Percentiles rank a stretch among this genome's conserved stretches.
Conservation (phyloP, 2,797 vertebrate genomes). For the Chromobotia macracanthus region DNA sequence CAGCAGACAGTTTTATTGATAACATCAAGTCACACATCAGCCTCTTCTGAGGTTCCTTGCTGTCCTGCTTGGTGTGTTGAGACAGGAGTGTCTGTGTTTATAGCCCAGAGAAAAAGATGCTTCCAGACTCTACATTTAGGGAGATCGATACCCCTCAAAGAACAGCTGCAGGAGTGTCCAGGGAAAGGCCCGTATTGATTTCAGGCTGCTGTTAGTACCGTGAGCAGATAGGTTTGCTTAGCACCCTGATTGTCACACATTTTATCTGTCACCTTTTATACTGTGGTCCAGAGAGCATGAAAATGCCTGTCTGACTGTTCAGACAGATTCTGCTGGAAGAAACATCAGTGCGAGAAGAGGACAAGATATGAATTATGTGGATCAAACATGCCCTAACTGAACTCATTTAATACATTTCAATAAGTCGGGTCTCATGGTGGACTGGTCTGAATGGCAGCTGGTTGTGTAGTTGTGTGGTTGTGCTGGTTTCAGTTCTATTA, state of each 20-base stretch:
- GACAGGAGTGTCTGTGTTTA: slow-evolving; percentile 58
- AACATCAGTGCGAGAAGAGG: too few relatives aligned
- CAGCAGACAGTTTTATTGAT: slow-evolving; percentile 76
- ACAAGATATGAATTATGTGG: too few relatives aligned
- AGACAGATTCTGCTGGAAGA: too few relatives aligned
- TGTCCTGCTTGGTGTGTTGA: slow-evolving; percentile 49
- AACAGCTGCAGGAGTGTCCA: slow-evolving; percentile 63
- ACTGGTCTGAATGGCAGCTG: too few relatives aligned
- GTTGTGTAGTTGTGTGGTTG: too few relatives aligned
- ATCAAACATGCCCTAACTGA: too few relatives aligned
- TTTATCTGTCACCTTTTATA: not conserved
- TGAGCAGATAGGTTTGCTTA: slow-evolving; percentile 57
- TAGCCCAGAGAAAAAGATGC: slow-evolving; percentile 60
- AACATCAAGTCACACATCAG: slow-evolving; percentile 77
- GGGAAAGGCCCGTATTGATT: slow-evolving; percentile 72
- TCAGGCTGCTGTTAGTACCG: slow-evolving; percentile 68
- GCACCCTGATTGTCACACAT: not conserved
- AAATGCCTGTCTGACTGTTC: not conserved
- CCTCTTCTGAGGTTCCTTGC: slow-evolving; percentile 69
- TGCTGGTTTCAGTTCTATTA: too few relatives aligned
- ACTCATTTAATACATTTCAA: too few relatives aligned
- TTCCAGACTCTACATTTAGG: slow-evolving; percentile 73
- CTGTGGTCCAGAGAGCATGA: not conserved
- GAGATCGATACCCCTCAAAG: slow-evolving; percentile 73
- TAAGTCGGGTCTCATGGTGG: too few relatives aligned